These are phyloP conservation scores for Sylvietta virens DNA, from an alignment of 2,113 vertebrate species.

Conservation along the genomic window DNA sequence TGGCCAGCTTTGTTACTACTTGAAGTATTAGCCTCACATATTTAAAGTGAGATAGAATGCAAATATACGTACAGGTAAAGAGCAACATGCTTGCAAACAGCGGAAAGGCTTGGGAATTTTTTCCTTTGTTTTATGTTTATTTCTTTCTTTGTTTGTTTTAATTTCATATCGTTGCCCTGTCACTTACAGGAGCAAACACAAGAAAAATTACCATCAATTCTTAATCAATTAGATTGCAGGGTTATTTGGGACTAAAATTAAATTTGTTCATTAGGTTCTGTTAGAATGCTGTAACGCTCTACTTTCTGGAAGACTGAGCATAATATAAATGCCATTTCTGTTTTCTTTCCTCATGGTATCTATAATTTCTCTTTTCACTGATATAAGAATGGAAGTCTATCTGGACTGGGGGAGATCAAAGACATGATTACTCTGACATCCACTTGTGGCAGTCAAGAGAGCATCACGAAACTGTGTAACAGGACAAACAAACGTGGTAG, in stretches of 20 bases:
- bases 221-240: neutral
- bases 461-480: neutral
- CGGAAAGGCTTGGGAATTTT: neutral
- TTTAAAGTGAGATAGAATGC: neutral
- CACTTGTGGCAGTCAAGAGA: neutral
- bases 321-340: neutral
- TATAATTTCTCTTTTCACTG: neutral
- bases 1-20: constrained; percentile 16
- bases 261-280: neutral
- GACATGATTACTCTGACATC: neutral
- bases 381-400: neutral
- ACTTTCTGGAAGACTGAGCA: neutral
- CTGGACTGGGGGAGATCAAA: neutral
- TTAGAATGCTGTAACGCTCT: neutral
- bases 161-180: neutral
- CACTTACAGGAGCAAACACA: neutral
- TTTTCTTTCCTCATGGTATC: neutral
- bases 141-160: neutral
- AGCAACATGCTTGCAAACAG: neutral
- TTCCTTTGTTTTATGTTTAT: neutral
- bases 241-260: neutral
- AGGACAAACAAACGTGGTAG: neutral
- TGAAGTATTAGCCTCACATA: neutral
- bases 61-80: neutral
- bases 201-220: neutral